Evolutionary conservation across 2,888 invertebrate genomes (phyloP), one percentile per base, ranked within the genome.

Genomic region (Carpatolechia fugitivella): DNA sequence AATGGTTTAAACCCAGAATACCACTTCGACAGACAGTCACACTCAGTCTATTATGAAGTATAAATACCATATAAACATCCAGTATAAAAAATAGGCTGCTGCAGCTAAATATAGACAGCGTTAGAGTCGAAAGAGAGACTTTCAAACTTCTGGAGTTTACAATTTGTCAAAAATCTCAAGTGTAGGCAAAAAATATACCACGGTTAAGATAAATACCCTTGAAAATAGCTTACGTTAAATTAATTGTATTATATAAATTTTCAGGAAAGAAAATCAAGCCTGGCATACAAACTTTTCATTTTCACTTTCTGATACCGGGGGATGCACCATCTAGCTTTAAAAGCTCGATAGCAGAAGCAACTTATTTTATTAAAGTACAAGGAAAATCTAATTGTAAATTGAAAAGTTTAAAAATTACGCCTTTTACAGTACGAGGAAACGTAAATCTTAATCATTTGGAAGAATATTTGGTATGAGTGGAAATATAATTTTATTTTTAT

Each of bases 241-340:
- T n/a, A n/a, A n/a, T n/a, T n/a, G n/a, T n/a, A n/a, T 13, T 30
- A 30, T 47, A 30, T 10, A 47, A 4, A 6, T 24, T 24, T 24
- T 24, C 24, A 10, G 89, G 75, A 53, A 78, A 68, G 55, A 72
- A 54, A 47, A 63, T 85, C 3, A 58, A 61, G 24, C 76, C 82
- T 0, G 85, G 86, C 1, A 58, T 78, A 20, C 72, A 81, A 52
- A 77, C 70, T 20, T 78, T 76, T 60, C 81, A 82, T 14, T 87
- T 90, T 60, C 77, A 87, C 60, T 87, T 89, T 57, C 69, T 71
- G 5, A 56, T 90, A 41, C 85, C 87, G 0, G 63, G 65, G 16
- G 79, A 87, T 61, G 65, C 87, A 53, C 88, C 88, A 0, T 80
- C 88, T 10, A 74, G 76, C 30, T 87, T 84, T 60, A 72, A 78